Evolutionary conservation across 2,797 vertebrate species (phyloP).

Genomic region (Squalus acanthias): DNA sequence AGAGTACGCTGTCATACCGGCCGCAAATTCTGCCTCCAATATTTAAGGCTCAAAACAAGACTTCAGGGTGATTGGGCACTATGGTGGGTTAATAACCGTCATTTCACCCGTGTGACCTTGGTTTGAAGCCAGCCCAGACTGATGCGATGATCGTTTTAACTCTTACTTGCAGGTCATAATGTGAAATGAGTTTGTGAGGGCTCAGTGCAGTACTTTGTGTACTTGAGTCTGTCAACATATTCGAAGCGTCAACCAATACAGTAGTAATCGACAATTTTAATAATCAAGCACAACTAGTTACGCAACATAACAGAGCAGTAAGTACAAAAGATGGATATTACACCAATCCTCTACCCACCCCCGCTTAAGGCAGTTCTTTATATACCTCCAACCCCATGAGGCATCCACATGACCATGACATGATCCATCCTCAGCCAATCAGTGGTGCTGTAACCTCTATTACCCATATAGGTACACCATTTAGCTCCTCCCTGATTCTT

Average conservation of each 20-base stretch:
- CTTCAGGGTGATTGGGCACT: background rate
- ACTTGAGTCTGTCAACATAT: background rate
- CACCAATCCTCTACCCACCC: background rate
- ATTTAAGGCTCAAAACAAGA: background rate
- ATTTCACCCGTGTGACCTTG: background rate
- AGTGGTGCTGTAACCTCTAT: background rate
- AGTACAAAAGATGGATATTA: background rate
- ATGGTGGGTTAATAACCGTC: background rate
- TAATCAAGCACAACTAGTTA: background rate
- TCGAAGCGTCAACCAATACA: background rate
- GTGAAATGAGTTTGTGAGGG: background rate
- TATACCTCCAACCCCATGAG: background rate
- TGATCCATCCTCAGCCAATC: background rate
- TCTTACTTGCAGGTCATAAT: background rate
- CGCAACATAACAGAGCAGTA: background rate
- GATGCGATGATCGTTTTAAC: background rate
- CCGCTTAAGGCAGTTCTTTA: background rate
- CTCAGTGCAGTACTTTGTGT: background rate
- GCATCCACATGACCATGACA: background rate
- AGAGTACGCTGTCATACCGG: no score
- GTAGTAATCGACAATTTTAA: background rate
- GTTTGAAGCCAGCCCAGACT: background rate
- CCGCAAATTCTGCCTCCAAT: background rate
- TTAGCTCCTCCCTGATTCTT: background rate
- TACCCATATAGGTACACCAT: background rate